These are phyloP conservation scores for Gambusia yucatana DNA, from an alignment of 2,797 vertebrate species.

Conservation along the genomic window DNA sequence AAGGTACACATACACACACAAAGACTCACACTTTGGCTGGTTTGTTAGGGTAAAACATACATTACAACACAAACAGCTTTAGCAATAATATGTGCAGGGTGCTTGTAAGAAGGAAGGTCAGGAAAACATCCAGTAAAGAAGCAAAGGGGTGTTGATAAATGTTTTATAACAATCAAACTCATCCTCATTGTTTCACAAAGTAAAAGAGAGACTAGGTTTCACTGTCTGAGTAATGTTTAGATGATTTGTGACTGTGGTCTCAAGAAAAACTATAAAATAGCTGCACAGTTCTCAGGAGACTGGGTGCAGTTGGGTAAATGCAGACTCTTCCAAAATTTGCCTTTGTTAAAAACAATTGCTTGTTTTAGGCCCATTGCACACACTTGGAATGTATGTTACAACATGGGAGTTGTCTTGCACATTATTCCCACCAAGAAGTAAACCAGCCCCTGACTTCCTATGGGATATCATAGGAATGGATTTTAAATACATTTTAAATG, in stretches of 20 bases:
- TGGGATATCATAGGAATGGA: background rate
- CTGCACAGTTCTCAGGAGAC: background rate
- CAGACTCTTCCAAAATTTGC: background rate
- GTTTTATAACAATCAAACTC: background rate
- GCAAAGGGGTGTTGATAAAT: background rate
- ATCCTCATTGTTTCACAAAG: conserved; percentile 1
- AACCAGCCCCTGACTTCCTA: background rate
- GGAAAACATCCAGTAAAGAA: background rate
- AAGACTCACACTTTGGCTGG: background rate
- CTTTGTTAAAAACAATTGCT: conserved; percentile 4
- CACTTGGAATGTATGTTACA: background rate
- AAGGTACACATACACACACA: background rate
- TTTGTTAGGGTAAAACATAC: background rate
- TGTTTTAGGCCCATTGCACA: background rate
- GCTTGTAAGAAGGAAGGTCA: background rate
- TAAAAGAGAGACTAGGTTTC: background rate
- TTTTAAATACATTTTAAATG: background rate
- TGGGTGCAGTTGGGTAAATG: background rate
- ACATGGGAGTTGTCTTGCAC: background rate
- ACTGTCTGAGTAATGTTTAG: background rate
- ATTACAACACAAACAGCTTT: background rate
- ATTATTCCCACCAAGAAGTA: background rate
- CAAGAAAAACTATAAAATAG: background rate
- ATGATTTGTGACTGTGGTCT: background rate
- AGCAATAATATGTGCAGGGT: background rate